phyloP scores from a whole-genome alignment of 2,888 invertebrate genomes.

The Andrena trimmerana region DNA sequence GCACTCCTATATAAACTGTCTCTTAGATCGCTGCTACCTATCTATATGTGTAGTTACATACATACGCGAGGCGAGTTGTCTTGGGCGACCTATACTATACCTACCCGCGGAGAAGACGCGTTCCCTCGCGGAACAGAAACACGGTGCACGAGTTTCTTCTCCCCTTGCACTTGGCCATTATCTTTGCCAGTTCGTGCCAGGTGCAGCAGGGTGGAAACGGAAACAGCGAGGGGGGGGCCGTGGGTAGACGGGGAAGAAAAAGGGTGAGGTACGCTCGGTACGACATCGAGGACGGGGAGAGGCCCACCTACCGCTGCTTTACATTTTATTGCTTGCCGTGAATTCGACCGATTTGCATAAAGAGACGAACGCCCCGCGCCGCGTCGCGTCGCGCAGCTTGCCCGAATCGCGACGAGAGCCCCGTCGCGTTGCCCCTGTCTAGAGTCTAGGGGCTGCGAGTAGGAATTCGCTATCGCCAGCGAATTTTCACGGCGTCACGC shows the following conservation, averaged over 20 bases:
- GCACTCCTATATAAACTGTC: constrained; percentile 24
- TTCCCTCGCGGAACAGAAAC: constrained; percentile 3
- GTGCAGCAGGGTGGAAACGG: constrained; percentile 54
- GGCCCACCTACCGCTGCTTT: constrained; percentile 71
- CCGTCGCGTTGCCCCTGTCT: neutral
- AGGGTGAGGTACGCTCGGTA: constrained; percentile 22
- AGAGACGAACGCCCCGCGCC: constrained; percentile 65
- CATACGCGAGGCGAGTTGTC: constrained; percentile 1
- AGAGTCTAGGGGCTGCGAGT: neutral
- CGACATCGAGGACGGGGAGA: constrained; percentile 36
- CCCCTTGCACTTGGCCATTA: constrained; percentile 52
- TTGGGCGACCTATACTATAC: neutral
- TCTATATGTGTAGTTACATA: too few species aligned
- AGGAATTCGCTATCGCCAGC: neutral
- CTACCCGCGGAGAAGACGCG: constrained; percentile 22
- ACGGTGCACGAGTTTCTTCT: constrained; percentile 20
- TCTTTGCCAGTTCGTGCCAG: constrained; percentile 70
- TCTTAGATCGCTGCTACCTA: constrained; percentile 12
- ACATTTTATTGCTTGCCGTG: constrained; percentile 81
- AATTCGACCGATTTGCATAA: constrained; percentile 78
- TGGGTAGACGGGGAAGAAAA: neutral
- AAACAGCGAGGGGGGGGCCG: constrained; percentile 30
- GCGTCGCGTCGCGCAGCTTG: neutral
- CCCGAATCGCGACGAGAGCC: constrained; percentile 9
- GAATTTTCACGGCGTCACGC: constrained; percentile 5